phyloP scores from a whole-genome alignment of 1,140 invertebrate species.

The Neodiprion lecontei region DNA sequence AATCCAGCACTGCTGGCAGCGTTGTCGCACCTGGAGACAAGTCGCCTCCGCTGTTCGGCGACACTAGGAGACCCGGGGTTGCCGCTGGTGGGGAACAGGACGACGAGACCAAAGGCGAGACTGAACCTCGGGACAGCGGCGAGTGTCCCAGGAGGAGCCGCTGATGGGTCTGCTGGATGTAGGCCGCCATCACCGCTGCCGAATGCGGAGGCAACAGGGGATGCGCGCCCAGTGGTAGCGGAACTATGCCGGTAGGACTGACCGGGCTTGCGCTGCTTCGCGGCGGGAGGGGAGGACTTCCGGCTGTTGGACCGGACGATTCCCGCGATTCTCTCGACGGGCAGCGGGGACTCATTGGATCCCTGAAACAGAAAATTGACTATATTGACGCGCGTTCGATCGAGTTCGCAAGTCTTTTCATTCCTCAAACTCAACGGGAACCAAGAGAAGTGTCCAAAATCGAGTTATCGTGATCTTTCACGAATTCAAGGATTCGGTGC shows the following conservation, averaged over 20 bases:
- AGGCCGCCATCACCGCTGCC: slow-evolving; percentile 77
- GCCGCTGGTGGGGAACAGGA: slow-evolving; percentile 65
- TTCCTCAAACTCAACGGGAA: too few relatives aligned
- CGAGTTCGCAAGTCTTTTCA: too few relatives aligned
- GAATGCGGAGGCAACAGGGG: slow-evolving; percentile 75
- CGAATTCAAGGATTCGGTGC: too few relatives aligned
- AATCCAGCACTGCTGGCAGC: slow-evolving; percentile 74
- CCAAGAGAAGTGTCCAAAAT: too few relatives aligned
- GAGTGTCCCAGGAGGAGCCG: slow-evolving; percentile 77
- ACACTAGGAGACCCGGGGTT: slow-evolving; percentile 56
- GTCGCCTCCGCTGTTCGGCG: slow-evolving; percentile 47
- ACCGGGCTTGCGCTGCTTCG: slow-evolving; percentile 62
- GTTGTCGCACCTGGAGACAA: slow-evolving; percentile 56
- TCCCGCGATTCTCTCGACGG: slow-evolving; percentile 78
- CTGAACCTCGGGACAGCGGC: slow-evolving; percentile 68
- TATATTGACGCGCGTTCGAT: too few relatives aligned
- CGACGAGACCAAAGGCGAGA: slow-evolving; percentile 68
- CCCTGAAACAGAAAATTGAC: slow-evolving; percentile 68
- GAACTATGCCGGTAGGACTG: slow-evolving; percentile 57
- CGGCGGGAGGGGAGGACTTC: slow-evolving; percentile 67
- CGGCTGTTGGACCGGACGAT: slow-evolving; percentile 64
- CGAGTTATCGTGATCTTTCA: too few relatives aligned
- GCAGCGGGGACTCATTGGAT: slow-evolving; percentile 77
- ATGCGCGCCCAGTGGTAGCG: slow-evolving; percentile 54
- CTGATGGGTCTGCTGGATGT: slow-evolving; percentile 74